Base-by-base conservation (phyloP, 2,888 invertebrate species). In the Neoitamus cyanurus region DNA sequence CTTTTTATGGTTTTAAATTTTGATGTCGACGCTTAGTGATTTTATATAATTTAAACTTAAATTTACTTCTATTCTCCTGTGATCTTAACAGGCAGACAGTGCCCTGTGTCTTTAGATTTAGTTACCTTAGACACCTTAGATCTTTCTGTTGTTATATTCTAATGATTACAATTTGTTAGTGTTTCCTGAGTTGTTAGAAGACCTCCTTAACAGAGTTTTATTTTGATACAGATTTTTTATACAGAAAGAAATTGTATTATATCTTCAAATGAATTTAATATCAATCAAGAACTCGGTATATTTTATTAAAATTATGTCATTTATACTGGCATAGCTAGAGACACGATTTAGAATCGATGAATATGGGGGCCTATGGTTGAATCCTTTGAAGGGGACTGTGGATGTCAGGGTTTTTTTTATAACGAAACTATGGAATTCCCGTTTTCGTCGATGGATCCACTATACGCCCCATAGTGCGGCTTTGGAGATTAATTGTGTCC, bases 1-100 rank as follows among this genome's bases (percentile, higher is more conserved):
- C 83, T 86, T 83, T 84, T 83, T 86, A 83, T 86, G 86, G 86
- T 86, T 83, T 58, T 86, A 86, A 37, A 58, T 48, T 78, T 48
- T 15, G 48, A 42, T 28, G 3, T 73, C 30, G 20, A 20, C 9
- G 13, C 28, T 20, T 75, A 75, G 20, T 13, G n/a, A 46, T 28
- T 30, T 46, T 73, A 20, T 75, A 25, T 37, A 20, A 13, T 75
- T 28, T 58, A 20, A 58, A 46, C 5, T 75, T 75, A 75, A 75
- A 75, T 75, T 75, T 46, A 75, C 28, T 58, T 15, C 58, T 75
- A 75, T 75, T 37, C 42, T 37, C 75, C 75, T 75, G 75, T 75
- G 75, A 75, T 75, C 37, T 37, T 75, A 37, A 30, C 46, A 75
- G 75, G 75, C 46, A 75, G 75, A 42, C 25, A 46, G 28, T 75